Percentiles rank a stretch among this genome's conserved stretches.
Evolutionary conservation across 1,140 invertebrate genomes (phyloP).

Genomic region (Drosophila rhopaloa): DNA sequence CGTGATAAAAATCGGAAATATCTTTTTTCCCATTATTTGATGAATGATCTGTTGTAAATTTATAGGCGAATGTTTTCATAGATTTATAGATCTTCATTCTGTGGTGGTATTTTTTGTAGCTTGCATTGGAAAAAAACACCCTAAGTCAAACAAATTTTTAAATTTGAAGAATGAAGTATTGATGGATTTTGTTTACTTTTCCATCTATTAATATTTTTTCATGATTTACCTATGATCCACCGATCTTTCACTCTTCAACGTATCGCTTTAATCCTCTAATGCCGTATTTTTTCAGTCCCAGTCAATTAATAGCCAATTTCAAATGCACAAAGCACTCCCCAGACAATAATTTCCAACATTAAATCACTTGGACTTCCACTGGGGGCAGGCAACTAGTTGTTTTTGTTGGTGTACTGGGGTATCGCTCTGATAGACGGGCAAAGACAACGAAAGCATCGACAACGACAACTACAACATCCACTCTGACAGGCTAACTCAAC

Average conservation of each 20-base stretch:
- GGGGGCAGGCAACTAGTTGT: conserved; percentile 24
- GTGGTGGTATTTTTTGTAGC: no score
- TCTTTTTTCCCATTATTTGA: no score
- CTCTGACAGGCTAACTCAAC: conserved; percentile 69
- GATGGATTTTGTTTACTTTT: background rate
- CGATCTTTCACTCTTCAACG: background rate
- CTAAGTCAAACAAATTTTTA: no score
- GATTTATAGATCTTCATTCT: no score
- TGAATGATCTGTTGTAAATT: no score
- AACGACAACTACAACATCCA: conserved; percentile 43
- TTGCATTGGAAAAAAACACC: no score
- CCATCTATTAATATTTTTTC: background rate
- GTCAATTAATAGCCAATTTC: conserved; percentile 33
- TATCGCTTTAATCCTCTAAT: conserved; percentile 9
- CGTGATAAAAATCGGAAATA: no score
- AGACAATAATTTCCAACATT: conserved; percentile 30
- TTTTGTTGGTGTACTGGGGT: conserved; percentile 8
- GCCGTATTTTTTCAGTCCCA: conserved; percentile 21
- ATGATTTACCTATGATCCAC: background rate
- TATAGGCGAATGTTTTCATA: no score
- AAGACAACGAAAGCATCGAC: conserved; percentile 35
- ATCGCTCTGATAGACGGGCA: conserved; percentile 53
- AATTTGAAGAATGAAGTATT: background rate
- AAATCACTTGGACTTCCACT: conserved; percentile 28
- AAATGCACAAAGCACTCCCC: conserved; percentile 31